A percentile compares a stretch with the other conserved stretches of the same genome.
phyloP scores from a whole-genome alignment of 2,797 vertebrate species.

The Podarcis siculus region DNA sequence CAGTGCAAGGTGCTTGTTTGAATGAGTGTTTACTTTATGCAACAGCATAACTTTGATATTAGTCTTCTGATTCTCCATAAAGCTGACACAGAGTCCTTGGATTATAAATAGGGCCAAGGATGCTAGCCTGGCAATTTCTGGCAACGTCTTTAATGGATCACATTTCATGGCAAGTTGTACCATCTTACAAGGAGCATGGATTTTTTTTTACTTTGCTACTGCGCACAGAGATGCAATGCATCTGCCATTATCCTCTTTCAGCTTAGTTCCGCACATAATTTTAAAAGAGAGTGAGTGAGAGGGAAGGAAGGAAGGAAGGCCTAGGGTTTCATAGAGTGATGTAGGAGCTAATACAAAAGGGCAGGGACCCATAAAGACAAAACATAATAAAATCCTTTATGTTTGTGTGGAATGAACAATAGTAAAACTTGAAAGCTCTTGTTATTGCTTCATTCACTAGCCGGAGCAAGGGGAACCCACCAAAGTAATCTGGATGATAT shows the following conservation, averaged over 20 bases:
- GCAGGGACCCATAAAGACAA: too few species aligned
- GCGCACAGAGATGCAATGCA: neutral
- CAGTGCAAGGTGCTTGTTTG: neutral
- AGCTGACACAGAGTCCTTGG: neutral
- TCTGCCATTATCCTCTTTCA: neutral
- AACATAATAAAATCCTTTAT: too few species aligned
- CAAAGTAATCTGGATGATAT: too few species aligned
- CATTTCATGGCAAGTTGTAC: neutral
- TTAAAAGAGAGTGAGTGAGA: neutral
- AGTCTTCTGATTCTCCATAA: slow-evolving; percentile 13
- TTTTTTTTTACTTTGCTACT: neutral
- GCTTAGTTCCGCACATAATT: neutral
- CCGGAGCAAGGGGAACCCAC: too few species aligned
- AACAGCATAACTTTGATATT: slow-evolving; percentile 11
- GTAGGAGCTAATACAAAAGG: too few species aligned
- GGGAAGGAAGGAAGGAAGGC: neutral
- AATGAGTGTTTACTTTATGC: slow-evolving; percentile 23
- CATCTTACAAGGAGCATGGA: neutral
- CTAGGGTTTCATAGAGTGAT: too few species aligned
- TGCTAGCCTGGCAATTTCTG: slow-evolving; percentile 1
- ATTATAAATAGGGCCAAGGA: slow-evolving; percentile 7
- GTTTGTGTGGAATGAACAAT: too few species aligned
- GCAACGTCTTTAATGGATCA: neutral
- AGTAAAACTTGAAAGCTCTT: too few species aligned
- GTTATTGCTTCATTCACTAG: too few species aligned